A percentile compares a stretch with the other conserved stretches of the same genome.
These are phyloP conservation scores for Sarcophaga rosellei DNA, from an alignment of 2,888 invertebrate genomes.

Conservation along the genomic window DNA sequence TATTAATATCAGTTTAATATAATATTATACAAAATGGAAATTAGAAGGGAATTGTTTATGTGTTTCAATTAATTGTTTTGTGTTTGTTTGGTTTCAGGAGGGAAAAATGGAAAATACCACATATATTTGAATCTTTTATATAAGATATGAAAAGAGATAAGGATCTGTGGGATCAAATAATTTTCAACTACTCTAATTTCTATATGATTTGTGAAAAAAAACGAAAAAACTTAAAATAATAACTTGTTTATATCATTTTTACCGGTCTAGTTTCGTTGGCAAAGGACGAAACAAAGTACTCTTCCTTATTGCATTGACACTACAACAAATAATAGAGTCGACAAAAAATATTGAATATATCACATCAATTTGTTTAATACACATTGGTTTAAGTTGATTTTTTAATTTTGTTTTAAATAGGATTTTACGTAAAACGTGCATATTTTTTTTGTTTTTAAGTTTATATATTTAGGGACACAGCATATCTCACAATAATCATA, in stretches of 20 bases:
- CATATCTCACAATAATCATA: slow-evolving; percentile 62
- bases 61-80: no score
- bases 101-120: no score
- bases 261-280: slow-evolving; percentile 82
- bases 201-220: slow-evolving; percentile 58
- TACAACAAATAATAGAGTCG: slow-evolving; percentile 76
- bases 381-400: slow-evolving; percentile 59
- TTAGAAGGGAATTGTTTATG: no score
- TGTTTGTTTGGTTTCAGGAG: no score
- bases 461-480: slow-evolving; percentile 35
- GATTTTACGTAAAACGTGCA: slow-evolving; percentile 54
- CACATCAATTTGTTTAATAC: slow-evolving; percentile 64
- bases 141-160: slow-evolving; percentile 37
- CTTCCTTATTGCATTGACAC: slow-evolving; percentile 78
- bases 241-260: slow-evolving; percentile 72
- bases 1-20: no score
- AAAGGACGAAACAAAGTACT: slow-evolving; percentile 81
- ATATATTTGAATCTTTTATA: neutral
- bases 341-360: slow-evolving; percentile 70
- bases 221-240: slow-evolving; percentile 37
- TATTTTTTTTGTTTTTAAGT: neutral
- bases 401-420: slow-evolving; percentile 38
- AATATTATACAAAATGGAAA: no score
- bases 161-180: slow-evolving; percentile 46
- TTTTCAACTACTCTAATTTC: slow-evolving; percentile 54